These are phyloP conservation scores for Bombus waltoni DNA, from an alignment of 1,140 invertebrate species.

Conservation along the genomic window DNA sequence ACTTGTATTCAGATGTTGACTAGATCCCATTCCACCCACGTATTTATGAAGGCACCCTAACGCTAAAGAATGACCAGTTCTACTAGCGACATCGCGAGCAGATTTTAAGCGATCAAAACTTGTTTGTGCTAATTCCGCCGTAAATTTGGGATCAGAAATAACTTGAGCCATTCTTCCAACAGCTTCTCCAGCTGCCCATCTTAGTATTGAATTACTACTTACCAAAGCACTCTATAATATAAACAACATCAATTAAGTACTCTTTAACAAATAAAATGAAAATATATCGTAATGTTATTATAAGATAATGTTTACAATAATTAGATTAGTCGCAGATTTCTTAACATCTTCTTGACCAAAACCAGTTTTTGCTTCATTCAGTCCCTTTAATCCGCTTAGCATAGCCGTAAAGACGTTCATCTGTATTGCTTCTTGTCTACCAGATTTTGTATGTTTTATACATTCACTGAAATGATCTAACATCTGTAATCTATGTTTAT, in stretches of 20 bases:
- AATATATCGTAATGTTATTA: constrained; percentile 7
- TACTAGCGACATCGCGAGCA: constrained; percentile 92
- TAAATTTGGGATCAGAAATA: constrained; percentile 92
- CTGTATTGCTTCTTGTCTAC: constrained; percentile 96
- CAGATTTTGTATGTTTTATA: constrained; percentile 95
- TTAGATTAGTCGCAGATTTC: constrained; percentile 91
- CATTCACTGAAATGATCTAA: constrained; percentile 98
- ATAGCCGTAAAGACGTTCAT: constrained; percentile 98
- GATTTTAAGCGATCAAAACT: constrained; percentile 95
- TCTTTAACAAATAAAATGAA: neutral
- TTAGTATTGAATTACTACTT: constrained; percentile 92
- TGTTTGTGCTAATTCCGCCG: constrained; percentile 94
- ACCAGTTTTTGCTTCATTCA: constrained; percentile 93
- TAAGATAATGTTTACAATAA: constrained; percentile 83
- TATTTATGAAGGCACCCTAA: constrained; percentile 96
- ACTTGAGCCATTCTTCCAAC: constrained; percentile 95
- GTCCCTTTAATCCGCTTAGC: constrained; percentile 93
- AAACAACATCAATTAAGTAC: constrained; percentile 20
- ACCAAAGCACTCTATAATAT: constrained; percentile 88
- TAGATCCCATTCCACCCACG: constrained; percentile 94
- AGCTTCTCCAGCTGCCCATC: constrained; percentile 94
- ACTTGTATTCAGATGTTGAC: constrained; percentile 95
- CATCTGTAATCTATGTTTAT: constrained; percentile 98
- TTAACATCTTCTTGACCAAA: constrained; percentile 95
- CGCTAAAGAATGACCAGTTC: constrained; percentile 96